Evolutionary conservation across 2,797 vertebrate species (phyloP).

Genomic region (Melanogrammus aeglefinus): DNA sequence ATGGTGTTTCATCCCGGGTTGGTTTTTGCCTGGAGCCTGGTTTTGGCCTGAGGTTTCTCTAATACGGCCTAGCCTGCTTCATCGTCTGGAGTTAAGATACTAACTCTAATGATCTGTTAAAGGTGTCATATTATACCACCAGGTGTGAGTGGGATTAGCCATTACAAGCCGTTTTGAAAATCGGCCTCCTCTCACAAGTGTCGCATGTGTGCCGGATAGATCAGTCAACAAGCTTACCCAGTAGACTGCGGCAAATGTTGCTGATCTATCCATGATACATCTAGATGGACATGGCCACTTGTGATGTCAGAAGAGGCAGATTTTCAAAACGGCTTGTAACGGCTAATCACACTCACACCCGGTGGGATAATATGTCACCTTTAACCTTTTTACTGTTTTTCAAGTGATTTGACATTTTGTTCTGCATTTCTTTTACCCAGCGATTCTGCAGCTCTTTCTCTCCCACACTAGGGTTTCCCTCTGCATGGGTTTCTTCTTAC

Average conservation of each 20-base stretch:
- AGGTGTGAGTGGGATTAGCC: too few species aligned
- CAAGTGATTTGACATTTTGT: neutral
- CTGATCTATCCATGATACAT: too few species aligned
- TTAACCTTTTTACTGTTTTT: neutral
- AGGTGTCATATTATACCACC: too few species aligned
- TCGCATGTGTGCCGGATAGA: too few species aligned
- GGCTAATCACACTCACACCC: too few species aligned
- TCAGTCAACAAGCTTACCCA: too few species aligned
- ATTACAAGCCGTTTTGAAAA: too few species aligned
- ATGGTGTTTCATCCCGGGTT: neutral
- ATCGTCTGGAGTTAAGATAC: neutral
- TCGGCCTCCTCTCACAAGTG: too few species aligned
- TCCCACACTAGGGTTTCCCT: neutral
- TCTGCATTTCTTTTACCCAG: neutral
- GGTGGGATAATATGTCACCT: neutral
- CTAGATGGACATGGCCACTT: too few species aligned
- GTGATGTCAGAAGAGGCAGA: too few species aligned
- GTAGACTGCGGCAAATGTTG: too few species aligned
- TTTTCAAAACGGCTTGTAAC: too few species aligned
- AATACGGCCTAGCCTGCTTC: neutral
- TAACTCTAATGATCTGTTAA: neutral
- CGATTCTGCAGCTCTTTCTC: neutral
- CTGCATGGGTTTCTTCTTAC: neutral
- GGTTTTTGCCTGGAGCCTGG: neutral
- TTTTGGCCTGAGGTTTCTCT: neutral